Evolutionary conservation across 2,797 vertebrate genomes (phyloP), one percentile per base, ranked within the genome.

Genomic region (Acomys russatus): DNA sequence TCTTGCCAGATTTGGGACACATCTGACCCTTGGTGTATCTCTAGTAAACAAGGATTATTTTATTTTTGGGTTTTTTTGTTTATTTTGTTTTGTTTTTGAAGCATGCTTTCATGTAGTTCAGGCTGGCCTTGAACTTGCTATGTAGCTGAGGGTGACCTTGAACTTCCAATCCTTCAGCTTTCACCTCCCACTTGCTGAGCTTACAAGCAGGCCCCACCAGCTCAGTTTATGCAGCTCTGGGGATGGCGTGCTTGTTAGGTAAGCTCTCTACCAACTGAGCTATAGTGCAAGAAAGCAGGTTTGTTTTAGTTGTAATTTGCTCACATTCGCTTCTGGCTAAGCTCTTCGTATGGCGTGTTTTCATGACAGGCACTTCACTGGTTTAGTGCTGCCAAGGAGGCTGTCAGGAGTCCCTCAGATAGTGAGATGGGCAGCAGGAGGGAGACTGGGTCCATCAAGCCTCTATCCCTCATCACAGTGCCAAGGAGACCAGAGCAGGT

Each of bases 381-480:
- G 54, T 30, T 84, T 22, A n/a, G 80, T 15, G 54, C 38, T 0
- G 5, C 51, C 33, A 3, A 56, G 51, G 49, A 14, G 22, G 28
- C 35, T 18, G 1, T 25, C 73, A 2, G 30, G 56, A 68, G 73
- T 73, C 66, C 56, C 89, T 22, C 51, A 38, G 68, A 12, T 3
- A n/a, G 20, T 8, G 4, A 38, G 66, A 38, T 20, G 51, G 1
- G 33, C 3, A 25, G 70, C 10, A 22, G 56, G 71, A n/a, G 2
- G 79, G 71, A 73, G 25, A n/a, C 56, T 3, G 17, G 82, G 23
- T 15, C 17, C 73, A 9, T 77, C 51, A 6, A 68, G 64, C 49
- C 28, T 80, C 22, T 4, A 61, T n/a, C 14, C 9, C 1, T n/a
- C 4, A 0, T 44, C 44, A 22, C 0, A 4, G 22, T 7, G 18